phyloP scores from a whole-genome alignment of 2,113 vertebrate genomes.

The Egretta garzetta region DNA sequence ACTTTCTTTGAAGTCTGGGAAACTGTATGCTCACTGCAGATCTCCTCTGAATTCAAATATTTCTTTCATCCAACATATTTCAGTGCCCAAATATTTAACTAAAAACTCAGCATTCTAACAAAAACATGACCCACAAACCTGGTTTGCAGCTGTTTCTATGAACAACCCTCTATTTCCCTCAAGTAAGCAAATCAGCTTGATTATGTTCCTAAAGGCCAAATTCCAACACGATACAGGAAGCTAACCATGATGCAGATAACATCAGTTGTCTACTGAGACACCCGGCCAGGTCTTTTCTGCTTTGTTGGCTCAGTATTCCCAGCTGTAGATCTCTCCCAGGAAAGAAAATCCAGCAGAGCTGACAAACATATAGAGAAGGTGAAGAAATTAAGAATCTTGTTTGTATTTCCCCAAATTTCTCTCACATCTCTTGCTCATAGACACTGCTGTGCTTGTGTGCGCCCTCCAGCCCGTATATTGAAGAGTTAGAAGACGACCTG shows the following conservation, averaged over 20 bases:
- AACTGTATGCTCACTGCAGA: not conserved
- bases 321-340: not conserved
- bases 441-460: not conserved
- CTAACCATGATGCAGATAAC: not conserved
- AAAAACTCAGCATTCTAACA: not conserved
- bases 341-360: not conserved
- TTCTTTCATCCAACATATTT: not conserved
- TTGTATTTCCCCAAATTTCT: not conserved
- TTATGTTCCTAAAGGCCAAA: not conserved
- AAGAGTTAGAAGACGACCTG: slow-evolving; percentile 77
- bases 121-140: not conserved
- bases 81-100: not conserved
- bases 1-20: not conserved
- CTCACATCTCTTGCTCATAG: not conserved
- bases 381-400: not conserved
- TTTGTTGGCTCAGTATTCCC: not conserved
- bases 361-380: not conserved
- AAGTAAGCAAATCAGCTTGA: not conserved
- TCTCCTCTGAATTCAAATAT: not conserved
- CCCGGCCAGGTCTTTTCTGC: not conserved
- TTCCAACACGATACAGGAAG: not conserved
- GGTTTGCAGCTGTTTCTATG: not conserved
- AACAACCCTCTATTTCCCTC: not conserved
- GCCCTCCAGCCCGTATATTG: slow-evolving; percentile 46
- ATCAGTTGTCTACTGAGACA: not conserved